These are phyloP conservation scores for Gallinago stenura DNA, from an alignment of 2,797 vertebrate species.

Conservation along the genomic window DNA sequence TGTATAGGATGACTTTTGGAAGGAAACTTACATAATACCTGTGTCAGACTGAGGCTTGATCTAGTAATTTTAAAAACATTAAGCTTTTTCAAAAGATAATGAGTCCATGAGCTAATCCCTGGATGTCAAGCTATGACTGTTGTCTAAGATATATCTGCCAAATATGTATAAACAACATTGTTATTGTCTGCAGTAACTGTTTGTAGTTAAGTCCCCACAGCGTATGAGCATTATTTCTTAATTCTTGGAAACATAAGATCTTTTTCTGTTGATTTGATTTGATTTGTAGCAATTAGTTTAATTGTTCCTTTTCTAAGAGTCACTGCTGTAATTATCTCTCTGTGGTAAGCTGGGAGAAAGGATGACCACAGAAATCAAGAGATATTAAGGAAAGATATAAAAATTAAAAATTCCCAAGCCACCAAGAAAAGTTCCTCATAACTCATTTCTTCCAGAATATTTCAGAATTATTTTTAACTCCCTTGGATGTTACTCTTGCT, in stretches of 20 bases:
- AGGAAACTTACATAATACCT: not conserved
- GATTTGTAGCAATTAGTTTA: constrained; percentile 10
- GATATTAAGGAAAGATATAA: not conserved
- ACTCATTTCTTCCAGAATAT: constrained; percentile 7
- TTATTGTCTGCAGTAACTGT: not conserved
- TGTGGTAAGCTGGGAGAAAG: not conserved
- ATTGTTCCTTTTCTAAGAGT: not conserved
- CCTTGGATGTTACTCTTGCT: not conserved
- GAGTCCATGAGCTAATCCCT: not conserved
- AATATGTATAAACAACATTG: not conserved
- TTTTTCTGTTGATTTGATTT: not conserved
- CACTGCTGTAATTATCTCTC: not conserved
- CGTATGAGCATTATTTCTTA: not conserved
- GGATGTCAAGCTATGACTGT: not conserved
- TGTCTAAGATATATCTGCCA: not conserved
- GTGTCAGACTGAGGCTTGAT: not conserved
- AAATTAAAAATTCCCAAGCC: not conserved
- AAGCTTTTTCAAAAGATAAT: not conserved
- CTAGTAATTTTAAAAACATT: constrained; percentile 8
- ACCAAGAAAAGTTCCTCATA: not conserved
- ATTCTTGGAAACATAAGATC: not conserved
- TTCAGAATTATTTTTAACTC: constrained; percentile 36
- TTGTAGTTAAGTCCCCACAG: not conserved
- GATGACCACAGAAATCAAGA: not conserved
- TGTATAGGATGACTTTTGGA: not conserved